Percentiles rank a stretch among this genome's conserved stretches.
These are phyloP conservation scores for Mesitornis unicolor DNA, from an alignment of 2,113 vertebrate genomes.

Conservation along the genomic window DNA sequence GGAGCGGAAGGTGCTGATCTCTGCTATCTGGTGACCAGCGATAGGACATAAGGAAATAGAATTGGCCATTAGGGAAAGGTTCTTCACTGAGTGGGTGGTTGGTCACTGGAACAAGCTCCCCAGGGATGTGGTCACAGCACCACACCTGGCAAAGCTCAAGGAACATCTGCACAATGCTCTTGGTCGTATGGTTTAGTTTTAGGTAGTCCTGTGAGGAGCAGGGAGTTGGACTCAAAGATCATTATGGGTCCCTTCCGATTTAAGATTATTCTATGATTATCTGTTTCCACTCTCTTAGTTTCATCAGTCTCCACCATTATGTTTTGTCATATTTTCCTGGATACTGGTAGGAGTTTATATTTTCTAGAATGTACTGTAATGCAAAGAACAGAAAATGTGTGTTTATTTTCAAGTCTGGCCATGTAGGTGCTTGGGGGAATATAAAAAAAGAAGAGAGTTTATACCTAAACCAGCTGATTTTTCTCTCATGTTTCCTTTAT, in stretches of 20 bases:
- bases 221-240: not conserved
- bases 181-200: not conserved
- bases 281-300: not conserved
- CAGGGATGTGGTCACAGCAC: not conserved
- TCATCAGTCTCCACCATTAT: not conserved
- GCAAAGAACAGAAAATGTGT: not conserved
- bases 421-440: not conserved
- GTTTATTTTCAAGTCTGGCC: not conserved
- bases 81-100: not conserved
- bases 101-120: not conserved
- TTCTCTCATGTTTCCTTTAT: not conserved
- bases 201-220: not conserved
- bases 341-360: not conserved
- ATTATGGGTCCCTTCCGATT: not conserved
- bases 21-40: not conserved
- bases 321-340: not conserved
- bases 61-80: not conserved
- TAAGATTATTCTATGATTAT: not conserved
- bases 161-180: fast-evolving
- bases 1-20: not conserved
- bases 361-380: not conserved
- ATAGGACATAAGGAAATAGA: not conserved
- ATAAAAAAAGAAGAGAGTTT: not conserved
- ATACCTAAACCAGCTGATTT: not conserved
- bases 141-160: not conserved